Conservation (phyloP, 1,140 invertebrate genomes). For the Helicoverpa zea region DNA sequence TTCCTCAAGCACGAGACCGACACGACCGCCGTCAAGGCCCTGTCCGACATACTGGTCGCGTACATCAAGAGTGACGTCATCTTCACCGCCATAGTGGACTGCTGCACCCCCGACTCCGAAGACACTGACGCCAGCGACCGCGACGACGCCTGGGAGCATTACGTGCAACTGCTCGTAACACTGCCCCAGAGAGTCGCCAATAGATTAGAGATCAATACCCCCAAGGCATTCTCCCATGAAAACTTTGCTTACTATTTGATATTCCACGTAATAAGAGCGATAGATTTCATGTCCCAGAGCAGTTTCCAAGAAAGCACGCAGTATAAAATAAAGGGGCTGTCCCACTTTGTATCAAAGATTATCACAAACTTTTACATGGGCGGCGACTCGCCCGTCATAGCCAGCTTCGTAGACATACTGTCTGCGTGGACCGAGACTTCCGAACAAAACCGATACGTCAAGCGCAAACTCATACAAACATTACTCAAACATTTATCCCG, state of each 20-base stretch:
- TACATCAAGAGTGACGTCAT: constrained; percentile 88
- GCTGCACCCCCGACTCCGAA: constrained; percentile 48
- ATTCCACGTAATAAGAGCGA: constrained; percentile 87
- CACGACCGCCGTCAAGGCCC: constrained; percentile 59
- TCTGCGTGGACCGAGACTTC: constrained; percentile 65
- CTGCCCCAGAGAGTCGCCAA: constrained; percentile 91
- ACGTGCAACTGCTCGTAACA: constrained; percentile 89
- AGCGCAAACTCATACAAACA: constrained; percentile 73
- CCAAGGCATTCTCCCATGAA: constrained; percentile 87
- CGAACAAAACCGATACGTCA: constrained; percentile 66
- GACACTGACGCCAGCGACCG: constrained; percentile 47
- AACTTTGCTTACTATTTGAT: constrained; percentile 88
- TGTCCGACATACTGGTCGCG: constrained; percentile 82
- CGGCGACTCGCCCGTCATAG: constrained; percentile 77
- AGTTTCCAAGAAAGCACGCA: constrained; percentile 69
- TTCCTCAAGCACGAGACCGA: constrained; percentile 83
- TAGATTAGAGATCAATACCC: constrained; percentile 86
- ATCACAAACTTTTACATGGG: constrained; percentile 85
- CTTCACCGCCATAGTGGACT: constrained; percentile 83
- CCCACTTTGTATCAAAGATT: constrained; percentile 88
- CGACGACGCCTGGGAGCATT: constrained; percentile 84
- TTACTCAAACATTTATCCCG: constrained; percentile 77
- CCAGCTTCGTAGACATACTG: constrained; percentile 80
- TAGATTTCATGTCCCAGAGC: constrained; percentile 88
- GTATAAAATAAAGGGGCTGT: constrained; percentile 84